Conservation (phyloP, 92 coral and sea anemone species). For the Meandrina meandrites region DNA sequence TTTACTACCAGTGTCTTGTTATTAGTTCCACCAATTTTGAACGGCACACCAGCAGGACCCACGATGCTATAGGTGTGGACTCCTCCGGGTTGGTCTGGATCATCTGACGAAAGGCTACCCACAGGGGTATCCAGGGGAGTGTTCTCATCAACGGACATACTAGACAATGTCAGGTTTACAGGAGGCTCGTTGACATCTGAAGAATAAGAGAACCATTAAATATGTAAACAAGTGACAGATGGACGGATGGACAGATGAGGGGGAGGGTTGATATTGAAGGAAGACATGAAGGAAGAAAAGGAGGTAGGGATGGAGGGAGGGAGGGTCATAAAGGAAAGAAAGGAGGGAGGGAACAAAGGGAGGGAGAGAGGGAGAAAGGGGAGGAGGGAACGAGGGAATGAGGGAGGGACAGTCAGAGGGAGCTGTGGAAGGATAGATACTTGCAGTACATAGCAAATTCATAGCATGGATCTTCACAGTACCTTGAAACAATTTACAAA, state of each 20-base stretch:
- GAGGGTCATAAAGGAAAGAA: neutral
- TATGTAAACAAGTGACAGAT: neutral
- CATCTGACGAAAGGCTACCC: slow-evolving; percentile 77
- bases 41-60: slow-evolving; percentile 62
- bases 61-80: slow-evolving; percentile 68
- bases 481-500: no score
- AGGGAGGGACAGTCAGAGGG: neutral
- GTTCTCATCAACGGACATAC: slow-evolving; percentile 73
- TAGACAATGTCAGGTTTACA: slow-evolving; percentile 65
- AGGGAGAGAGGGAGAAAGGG: neutral
- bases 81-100: slow-evolving; percentile 75
- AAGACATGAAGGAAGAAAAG: neutral
- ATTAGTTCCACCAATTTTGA: slow-evolving; percentile 65
- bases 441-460: neutral
- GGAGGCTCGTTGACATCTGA: slow-evolving; percentile 88
- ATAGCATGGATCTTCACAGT: no score
- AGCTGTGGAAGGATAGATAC: neutral
- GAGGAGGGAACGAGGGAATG: neutral
- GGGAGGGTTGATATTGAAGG: neutral
- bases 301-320: neutral
- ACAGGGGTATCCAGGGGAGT: slow-evolving; percentile 68
- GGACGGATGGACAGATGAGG: neutral
- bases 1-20: slow-evolving; percentile 56
- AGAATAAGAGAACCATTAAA: neutral
- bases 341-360: neutral